A percentile compares a stretch with the other conserved stretches of the same genome.
These are phyloP conservation scores for Silurus meridionalis DNA, from an alignment of 2,113 vertebrate genomes.

Conservation along the genomic window DNA sequence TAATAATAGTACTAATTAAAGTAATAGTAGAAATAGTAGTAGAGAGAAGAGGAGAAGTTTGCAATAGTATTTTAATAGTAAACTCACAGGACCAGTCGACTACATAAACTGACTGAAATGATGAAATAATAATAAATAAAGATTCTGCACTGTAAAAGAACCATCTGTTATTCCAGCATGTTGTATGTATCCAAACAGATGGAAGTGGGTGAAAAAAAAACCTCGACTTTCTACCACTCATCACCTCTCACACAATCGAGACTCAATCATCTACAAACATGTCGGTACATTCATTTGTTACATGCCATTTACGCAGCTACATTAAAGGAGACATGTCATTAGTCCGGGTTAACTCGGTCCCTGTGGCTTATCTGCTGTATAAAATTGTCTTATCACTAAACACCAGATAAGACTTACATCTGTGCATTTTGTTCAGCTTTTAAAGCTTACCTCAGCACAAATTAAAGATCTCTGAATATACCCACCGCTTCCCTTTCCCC, in stretches of 20 bases:
- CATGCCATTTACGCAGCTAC: background rate
- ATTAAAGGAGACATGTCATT: background rate
- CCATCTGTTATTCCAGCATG: background rate
- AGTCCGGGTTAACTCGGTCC: background rate
- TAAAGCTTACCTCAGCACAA: background rate
- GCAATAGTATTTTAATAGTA: background rate
- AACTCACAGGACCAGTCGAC: background rate
- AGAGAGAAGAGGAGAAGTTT: background rate
- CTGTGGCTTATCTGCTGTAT: background rate
- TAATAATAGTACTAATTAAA: background rate
- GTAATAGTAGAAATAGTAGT: background rate
- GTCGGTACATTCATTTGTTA: background rate
- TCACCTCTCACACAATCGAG: too few species aligned
- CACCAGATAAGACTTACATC: background rate
- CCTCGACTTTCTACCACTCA: too few species aligned
- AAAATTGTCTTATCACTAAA: constrained; percentile 1
- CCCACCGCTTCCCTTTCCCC: background rate
- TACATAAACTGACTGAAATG: background rate
- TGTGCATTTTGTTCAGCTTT: background rate
- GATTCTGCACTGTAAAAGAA: background rate
- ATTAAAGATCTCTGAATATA: background rate
- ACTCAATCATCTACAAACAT: background rate
- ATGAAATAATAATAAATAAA: background rate
- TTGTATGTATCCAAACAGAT: background rate
- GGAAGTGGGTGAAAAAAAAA: too few species aligned